A percentile compares a stretch with the other conserved stretches of the same genome.
phyloP scores from a whole-genome alignment of 2,888 invertebrate species.

The Tupiocoris notatus region DNA sequence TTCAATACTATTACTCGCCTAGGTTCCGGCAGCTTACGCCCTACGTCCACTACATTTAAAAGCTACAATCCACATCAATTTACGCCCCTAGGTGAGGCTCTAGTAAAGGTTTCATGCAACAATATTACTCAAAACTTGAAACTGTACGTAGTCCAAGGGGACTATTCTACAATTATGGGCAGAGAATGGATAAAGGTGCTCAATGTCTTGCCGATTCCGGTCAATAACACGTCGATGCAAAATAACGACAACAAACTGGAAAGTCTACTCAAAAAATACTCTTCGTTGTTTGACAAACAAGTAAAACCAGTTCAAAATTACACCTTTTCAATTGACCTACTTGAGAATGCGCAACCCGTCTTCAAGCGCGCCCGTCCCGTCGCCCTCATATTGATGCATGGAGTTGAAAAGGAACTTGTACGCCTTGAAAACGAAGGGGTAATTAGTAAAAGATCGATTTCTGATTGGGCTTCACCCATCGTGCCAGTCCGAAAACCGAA shows the following conservation, averaged over 20 bases:
- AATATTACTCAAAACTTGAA: too few species aligned
- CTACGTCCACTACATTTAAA: too few species aligned
- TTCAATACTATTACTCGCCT: too few species aligned
- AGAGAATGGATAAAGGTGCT: not conserved
- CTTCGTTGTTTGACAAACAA: not conserved
- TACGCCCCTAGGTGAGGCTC: too few species aligned
- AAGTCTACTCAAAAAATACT: not conserved
- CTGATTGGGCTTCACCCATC: constrained; percentile 45
- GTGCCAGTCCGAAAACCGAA: not conserved
- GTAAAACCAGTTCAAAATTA: not conserved
- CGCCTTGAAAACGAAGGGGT: not conserved
- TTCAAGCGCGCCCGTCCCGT: not conserved
- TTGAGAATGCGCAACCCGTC: not conserved
- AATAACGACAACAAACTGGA: not conserved
- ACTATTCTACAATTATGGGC: not conserved
- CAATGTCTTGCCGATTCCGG: not conserved
- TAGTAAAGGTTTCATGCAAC: too few species aligned
- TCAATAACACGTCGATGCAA: not conserved
- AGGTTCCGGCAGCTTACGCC: too few species aligned
- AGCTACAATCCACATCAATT: too few species aligned
- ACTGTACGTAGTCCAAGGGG: not conserved
- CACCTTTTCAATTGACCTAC: not conserved
- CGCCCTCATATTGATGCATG: not conserved
- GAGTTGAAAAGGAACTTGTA: not conserved
- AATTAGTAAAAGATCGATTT: constrained; percentile 4